Conservation (phyloP, 2,113 vertebrate species). For the Candoia aspera region DNA sequence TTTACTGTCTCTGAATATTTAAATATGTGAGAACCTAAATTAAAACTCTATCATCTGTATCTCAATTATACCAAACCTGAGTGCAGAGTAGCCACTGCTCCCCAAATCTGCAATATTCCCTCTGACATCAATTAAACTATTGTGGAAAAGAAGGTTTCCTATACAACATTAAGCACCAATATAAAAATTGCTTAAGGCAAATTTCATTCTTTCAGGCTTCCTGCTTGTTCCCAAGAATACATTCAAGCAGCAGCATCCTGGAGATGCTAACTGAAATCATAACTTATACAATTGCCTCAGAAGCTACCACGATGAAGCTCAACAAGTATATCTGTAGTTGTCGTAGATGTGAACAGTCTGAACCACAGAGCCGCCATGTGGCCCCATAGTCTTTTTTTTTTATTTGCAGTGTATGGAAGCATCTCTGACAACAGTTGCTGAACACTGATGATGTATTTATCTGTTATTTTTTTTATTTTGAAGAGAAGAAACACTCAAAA, state of each 20-base stretch:
- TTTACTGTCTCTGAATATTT: slow-evolving; percentile 45
- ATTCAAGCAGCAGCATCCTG: neutral
- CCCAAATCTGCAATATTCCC: neutral
- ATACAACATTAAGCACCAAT: neutral
- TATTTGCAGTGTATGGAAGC: neutral
- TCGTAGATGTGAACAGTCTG: neutral
- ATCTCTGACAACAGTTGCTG: neutral
- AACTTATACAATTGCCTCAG: neutral
- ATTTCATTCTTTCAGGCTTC: neutral
- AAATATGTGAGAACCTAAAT: slow-evolving; percentile 23
- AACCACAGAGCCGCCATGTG: neutral
- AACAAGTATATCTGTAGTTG: neutral
- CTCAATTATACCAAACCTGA: slow-evolving; percentile 37
- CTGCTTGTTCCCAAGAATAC: neutral
- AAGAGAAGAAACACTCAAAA: neutral
- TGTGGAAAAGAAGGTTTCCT: neutral
- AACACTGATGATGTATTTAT: neutral
- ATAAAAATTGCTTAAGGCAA: neutral
- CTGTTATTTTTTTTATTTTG: neutral
- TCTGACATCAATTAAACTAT: neutral
- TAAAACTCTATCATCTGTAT: slow-evolving; percentile 38
- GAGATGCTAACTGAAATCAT: neutral
- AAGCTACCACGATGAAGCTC: neutral
- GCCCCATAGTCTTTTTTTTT: neutral
- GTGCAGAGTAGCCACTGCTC: neutral